Evolutionary conservation across 2,888 invertebrate species (phyloP), one percentile per base, ranked within the genome.

Genomic region (Aphodius sticticus): DNA sequence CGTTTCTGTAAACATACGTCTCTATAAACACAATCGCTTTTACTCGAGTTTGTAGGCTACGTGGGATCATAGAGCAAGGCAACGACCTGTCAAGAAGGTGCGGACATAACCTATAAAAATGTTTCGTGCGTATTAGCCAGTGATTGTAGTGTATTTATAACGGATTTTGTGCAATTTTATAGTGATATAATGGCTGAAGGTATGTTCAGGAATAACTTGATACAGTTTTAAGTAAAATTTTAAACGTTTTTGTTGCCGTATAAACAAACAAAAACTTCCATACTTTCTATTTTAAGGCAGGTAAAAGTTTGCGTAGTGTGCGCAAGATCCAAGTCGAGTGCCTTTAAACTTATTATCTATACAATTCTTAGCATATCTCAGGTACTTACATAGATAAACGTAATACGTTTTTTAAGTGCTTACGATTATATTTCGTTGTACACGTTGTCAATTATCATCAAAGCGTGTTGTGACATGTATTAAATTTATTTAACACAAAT

Each of bases 401-500:
- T 53, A 53, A 53, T 53, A 5, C 6, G 6, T 53, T 53, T 53
- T 53, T 53, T 53, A 53, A 53, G 53, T 53, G 6, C 2, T 53
- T 53, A 53, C 69, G 69, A 76, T n/a, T 15, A 76, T 76, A 69
- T 15, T 7, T 69, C 35, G 26, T 69, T 36, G 36, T 76, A 69
- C 69, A 69, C 12, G 69, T 69, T 76, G 69, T 26, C 26, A 35
- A 14, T 53, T 76, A 6, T 16, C 0, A 76, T 69, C 15, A 15
- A 2, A 6, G 2, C 69, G 6, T n/a, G 38, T 69, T 53, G 4
- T 7, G 1, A 53, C 53, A 53, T 12, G 53, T 53, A 9, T 53
- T 12, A 9, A 7, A 53, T 3, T 26, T 26, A 26, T 26, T 26
- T 26, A 26, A 26, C 26, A 3, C 26, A 3, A 26, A 26, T 26